A percentile compares a stretch with the other conserved stretches of the same genome.
Evolutionary conservation across 1,140 invertebrate species (phyloP).

Genomic region (Zaprionus nigranus): DNA sequence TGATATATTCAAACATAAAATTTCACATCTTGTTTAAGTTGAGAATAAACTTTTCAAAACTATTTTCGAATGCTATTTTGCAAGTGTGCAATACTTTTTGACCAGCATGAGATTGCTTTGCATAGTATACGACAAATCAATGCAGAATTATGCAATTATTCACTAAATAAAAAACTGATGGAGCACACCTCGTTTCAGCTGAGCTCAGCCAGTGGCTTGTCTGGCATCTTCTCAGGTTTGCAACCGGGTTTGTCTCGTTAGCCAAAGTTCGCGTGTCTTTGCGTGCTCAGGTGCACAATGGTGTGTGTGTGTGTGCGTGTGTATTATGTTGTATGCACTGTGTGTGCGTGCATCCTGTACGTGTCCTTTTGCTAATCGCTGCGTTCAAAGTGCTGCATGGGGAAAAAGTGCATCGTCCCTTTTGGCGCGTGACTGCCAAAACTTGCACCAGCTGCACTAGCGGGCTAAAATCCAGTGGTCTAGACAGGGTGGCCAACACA

Average conservation of each 20-base stretch:
- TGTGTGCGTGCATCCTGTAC: slow-evolving; percentile 49
- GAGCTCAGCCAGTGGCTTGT: slow-evolving; percentile 5
- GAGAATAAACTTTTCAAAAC: too few relatives aligned
- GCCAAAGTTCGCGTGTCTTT: slow-evolving; percentile 46
- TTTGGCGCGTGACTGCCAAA: slow-evolving; percentile 61
- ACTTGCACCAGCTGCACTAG: slow-evolving; percentile 15
- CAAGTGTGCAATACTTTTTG: too few relatives aligned
- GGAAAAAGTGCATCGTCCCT: slow-evolving; percentile 44
- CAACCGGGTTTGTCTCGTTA: slow-evolving; percentile 57
- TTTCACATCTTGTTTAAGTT: too few relatives aligned
- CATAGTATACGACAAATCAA: too few relatives aligned
- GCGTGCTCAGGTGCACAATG: slow-evolving; percentile 6
- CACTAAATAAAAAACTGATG: not conserved
- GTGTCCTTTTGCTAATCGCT: slow-evolving; percentile 72
- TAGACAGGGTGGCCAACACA: not conserved
- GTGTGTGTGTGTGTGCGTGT: slow-evolving; percentile 1
- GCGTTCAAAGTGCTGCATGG: slow-evolving; percentile 58
- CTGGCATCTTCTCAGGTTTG: slow-evolving; percentile 39
- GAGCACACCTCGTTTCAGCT: not conserved
- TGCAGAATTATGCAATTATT: too few relatives aligned
- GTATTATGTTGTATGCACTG: not conserved
- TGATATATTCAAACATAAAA: too few relatives aligned
- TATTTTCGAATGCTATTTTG: too few relatives aligned
- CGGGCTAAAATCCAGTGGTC: slow-evolving; percentile 10
- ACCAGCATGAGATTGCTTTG: too few relatives aligned